Evolutionary conservation across 2,888 invertebrate species (phyloP), one percentile per base, ranked within the genome.

Genomic region (Lasius fuliginosus): DNA sequence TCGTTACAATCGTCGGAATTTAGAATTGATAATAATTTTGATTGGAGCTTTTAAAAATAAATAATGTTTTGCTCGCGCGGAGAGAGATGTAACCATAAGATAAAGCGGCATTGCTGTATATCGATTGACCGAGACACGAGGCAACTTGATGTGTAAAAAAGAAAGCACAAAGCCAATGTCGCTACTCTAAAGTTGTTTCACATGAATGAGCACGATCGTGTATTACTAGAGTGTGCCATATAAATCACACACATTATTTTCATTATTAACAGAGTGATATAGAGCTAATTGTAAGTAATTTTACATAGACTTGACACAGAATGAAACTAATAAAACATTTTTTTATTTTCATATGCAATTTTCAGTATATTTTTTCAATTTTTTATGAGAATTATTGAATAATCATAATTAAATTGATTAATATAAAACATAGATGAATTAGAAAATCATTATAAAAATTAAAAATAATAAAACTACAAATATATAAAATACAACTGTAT

Each of bases 81-180:
- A 4, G 33, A 46, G 56, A 79, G 46, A 71, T 81, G 12, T 69
- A 60, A 40, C n/a, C 18, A 18, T 33, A 60, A 79, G 60, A 79
- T 69, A 60, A 71, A 60, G 18, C 71, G 60, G 4, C 60, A 71
- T 49, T 71, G 69, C 69, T 60, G 46, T 12, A 49, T 81, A 81
- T 81, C 71, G 79, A 81, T 81, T 81, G 79, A 5, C 60, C 23
- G 27, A 60, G 79, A 60, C 69, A 69, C 46, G 71, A 69, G 33
- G 65, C 36, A 60, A 49, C 69, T 5, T 49, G 46, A 46, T 49
- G 71, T 79, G 33, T 62, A 60, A 81, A 60, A 81, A 69, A 81
- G 60, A 81, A 69, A 69, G 58, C 46, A 69, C 79, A 69, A 79
- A 81, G 79, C 71, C 69, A 81, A 81, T 81, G 79, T 81, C 69